Percentiles rank a stretch among this genome's conserved stretches.
phyloP scores from a whole-genome alignment of 1,140 invertebrate genomes.

The Cydia strobilella region DNA sequence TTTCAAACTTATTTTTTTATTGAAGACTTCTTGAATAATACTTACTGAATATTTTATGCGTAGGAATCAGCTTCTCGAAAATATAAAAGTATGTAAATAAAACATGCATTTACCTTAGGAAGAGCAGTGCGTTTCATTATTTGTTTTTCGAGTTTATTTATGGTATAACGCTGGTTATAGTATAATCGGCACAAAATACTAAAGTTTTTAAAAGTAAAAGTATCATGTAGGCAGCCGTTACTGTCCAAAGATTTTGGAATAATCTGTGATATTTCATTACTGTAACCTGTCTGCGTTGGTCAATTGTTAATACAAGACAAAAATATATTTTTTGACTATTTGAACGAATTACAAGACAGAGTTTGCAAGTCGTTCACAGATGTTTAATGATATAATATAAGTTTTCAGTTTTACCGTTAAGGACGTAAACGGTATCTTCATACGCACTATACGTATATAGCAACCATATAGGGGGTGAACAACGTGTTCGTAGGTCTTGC shows the following conservation, averaged over 20 bases:
- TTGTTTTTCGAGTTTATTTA: constrained; percentile 67
- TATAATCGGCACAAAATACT: constrained; percentile 66
- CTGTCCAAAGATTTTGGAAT: constrained; percentile 79
- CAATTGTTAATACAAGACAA: constrained; percentile 80
- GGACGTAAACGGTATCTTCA: constrained; percentile 77
- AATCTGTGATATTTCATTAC: constrained; percentile 81
- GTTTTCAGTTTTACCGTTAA: constrained; percentile 73
- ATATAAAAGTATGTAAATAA: constrained; percentile 70
- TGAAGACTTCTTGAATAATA: constrained; percentile 67
- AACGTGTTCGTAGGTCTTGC: constrained; percentile 65
- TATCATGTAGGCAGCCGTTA: constrained; percentile 68
- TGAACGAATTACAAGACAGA: constrained; percentile 74
- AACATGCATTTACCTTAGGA: constrained; percentile 74
- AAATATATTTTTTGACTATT: constrained; percentile 80
- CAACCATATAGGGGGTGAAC: constrained; percentile 59
- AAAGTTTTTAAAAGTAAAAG: constrained; percentile 52
- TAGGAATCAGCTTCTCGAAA: constrained; percentile 63
- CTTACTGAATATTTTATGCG: constrained; percentile 59
- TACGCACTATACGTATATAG: constrained; percentile 24
- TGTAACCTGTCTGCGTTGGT: constrained; percentile 79
- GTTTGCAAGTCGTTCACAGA: constrained; percentile 75
- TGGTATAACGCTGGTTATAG: constrained; percentile 57
- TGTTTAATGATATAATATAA: constrained; percentile 75
- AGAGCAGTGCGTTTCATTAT: constrained; percentile 57
- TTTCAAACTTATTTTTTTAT: constrained; percentile 74